Base-by-base conservation (phyloP, 2,797 vertebrate species). In the Myotis daubentonii region DNA sequence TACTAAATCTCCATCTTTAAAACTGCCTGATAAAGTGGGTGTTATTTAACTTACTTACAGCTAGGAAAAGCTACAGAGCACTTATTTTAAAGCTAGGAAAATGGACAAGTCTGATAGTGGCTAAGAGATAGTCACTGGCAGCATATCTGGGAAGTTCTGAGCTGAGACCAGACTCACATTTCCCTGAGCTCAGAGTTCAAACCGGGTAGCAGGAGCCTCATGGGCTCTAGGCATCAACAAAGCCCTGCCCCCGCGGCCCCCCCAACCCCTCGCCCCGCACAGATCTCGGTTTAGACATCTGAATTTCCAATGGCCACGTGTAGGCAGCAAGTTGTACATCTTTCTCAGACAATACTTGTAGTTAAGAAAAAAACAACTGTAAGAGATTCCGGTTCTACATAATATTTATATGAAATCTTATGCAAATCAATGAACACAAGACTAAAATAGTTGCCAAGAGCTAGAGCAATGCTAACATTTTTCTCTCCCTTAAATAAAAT, bases 301-400 rank as follows among this genome's bases (percentile, higher is more conserved):
- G 75, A 72, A 55, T 90, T 82, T 71, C 83, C 88, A 85, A 38
- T 22, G 33, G 55, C 36, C 23, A 83, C 55, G 68, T 81, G 68
- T 36, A 94, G 76, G 33, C 10, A 89, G 51, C 8, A 76, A 47
- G n/a, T 65, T 80, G 91, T 84, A 91, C 84, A 28, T 68, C 76
- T 80, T 92, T 74, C 65, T 96, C 72, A 94, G 13, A n/a, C 33
- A 78, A 78, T 66, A 88, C 8, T 49, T 87, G 9, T 41, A 85
- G 91, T 74, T 80, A 38, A 85, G 30, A 82, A 90, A 76, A 90
- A 89, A 20, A 49, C 16, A 49, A 19, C 6, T 17, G 4, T 41
- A 68, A 85, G 16, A 66, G 20, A 41, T 17, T 33, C 44, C 13
- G 22, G 16, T 51, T 88, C 25, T 71, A 25, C 94, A 33, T 36